Evolutionary conservation across 2,888 invertebrate species (phyloP).

Genomic region (Aleiodes leptofemur): DNA sequence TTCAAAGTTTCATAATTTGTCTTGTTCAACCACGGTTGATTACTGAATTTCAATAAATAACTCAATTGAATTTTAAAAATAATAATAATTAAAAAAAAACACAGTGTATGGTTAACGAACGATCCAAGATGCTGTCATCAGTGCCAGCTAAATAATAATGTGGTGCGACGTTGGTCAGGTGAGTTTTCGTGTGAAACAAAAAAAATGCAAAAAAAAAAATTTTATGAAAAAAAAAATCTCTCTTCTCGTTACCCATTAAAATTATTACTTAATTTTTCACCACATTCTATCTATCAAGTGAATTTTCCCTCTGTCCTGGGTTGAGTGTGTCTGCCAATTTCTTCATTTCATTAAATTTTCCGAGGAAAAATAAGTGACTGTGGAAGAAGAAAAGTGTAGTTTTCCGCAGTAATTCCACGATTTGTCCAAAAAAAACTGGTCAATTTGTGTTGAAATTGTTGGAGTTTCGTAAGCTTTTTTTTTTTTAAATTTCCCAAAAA

Average conservation of each 20-base stretch:
- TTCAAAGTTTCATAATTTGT: neutral
- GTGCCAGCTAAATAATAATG: slow-evolving; percentile 74
- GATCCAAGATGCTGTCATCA: slow-evolving; percentile 74
- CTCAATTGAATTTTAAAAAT: slow-evolving; percentile 31
- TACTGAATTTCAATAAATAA: neutral
- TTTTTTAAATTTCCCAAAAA: neutral
- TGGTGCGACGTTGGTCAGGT: slow-evolving; percentile 75
- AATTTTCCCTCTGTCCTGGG: no score
- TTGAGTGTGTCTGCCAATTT: no score
- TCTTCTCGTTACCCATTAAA: slow-evolving; percentile 7
- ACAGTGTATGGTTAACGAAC: slow-evolving; percentile 69
- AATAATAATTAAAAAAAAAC: slow-evolving; percentile 52
- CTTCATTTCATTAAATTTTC: no score
- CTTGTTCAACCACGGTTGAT: neutral
- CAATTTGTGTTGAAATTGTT: neutral
- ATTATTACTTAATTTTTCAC: no score
- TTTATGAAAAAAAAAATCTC: neutral
- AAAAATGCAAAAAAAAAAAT: neutral
- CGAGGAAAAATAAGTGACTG: no score
- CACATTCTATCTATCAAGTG: no score
- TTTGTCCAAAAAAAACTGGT: slow-evolving; percentile 18
- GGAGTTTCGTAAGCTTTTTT: no score
- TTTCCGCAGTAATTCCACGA: slow-evolving; percentile 24
- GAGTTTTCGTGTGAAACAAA: slow-evolving; percentile 61
- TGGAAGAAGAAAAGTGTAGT: neutral